phyloP scores from a whole-genome alignment of 2,888 invertebrate genomes.

The Steromphala cineraria region DNA sequence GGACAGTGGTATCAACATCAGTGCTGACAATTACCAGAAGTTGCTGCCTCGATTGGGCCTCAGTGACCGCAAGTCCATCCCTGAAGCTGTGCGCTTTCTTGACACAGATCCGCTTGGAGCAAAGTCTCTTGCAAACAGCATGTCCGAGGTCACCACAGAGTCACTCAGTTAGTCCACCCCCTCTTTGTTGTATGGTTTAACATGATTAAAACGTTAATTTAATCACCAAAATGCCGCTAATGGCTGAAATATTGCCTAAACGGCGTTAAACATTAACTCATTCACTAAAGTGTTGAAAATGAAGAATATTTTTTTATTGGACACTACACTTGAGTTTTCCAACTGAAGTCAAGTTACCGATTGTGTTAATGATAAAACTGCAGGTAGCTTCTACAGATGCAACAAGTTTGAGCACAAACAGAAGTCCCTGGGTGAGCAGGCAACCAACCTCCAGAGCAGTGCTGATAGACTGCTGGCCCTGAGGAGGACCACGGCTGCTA shows the following conservation, averaged over 20 bases:
- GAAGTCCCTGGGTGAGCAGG: constrained; percentile 78
- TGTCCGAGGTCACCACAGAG: constrained; percentile 27
- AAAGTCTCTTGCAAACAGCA: constrained; percentile 33
- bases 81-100: constrained; percentile 77
- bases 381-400: constrained; percentile 45
- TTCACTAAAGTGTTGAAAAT: too few species aligned
- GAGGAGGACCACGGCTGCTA: constrained; percentile 77
- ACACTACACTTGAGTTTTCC: too few species aligned
- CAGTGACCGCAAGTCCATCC: constrained; percentile 74
- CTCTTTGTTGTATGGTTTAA: too few species aligned
- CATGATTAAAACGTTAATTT: too few species aligned
- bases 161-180: constrained; percentile 18
- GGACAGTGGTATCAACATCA: constrained; percentile 33
- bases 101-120: constrained; percentile 79
- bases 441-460: constrained; percentile 76
- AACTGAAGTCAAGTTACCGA: too few species aligned
- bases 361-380: constrained; percentile 20
- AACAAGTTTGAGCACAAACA: constrained; percentile 42
- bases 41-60: constrained; percentile 75
- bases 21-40: constrained; percentile 56
- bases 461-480: constrained; percentile 78
- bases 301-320: too few species aligned
- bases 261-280: too few species aligned
- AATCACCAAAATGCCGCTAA: too few species aligned
- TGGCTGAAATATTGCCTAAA: too few species aligned